These are phyloP conservation scores for Mystacides longicornis DNA, from an alignment of 2,888 invertebrate genomes.

Conservation along the genomic window DNA sequence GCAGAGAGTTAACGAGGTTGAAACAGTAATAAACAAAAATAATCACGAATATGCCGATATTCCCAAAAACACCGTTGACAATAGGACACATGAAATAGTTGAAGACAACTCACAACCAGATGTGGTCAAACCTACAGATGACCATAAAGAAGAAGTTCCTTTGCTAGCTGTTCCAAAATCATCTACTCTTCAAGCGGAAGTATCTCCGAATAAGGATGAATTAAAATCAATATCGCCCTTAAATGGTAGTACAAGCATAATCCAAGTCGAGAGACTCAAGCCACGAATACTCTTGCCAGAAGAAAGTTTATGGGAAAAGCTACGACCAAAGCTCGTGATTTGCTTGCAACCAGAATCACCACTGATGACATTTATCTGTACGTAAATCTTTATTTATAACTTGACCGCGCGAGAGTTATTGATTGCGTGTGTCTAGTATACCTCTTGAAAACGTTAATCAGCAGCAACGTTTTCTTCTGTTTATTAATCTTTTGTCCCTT, in stretches of 20 bases:
- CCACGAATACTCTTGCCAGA: conserved; percentile 9
- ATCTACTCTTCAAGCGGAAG: too few relatives aligned
- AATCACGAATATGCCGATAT: too few relatives aligned
- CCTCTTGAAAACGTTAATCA: too few relatives aligned
- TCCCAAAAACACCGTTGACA: conserved; percentile 4
- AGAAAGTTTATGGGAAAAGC: conserved; percentile 5
- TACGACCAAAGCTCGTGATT: conserved; percentile 3
- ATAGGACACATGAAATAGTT: neutral
- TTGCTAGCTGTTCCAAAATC: neutral
- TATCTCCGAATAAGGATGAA: neutral
- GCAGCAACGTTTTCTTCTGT: too few relatives aligned
- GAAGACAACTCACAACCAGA: neutral
- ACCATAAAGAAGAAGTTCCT: neutral
- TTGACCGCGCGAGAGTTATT: too few relatives aligned
- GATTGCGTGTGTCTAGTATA: too few relatives aligned
- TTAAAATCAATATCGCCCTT: neutral
- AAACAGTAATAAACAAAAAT: too few relatives aligned
- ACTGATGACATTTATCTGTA: conserved; percentile 13
- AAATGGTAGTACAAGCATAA: neutral
- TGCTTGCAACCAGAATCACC: conserved; percentile 3
- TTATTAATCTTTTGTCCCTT: too few relatives aligned
- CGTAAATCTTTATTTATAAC: too few relatives aligned
- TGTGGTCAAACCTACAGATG: neutral
- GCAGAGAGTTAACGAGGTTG: too few relatives aligned
- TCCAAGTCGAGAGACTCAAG: conserved; percentile 8